Percentiles rank a stretch among this genome's conserved stretches.
Evolutionary conservation across 1,140 invertebrate species (phyloP).

Genomic region (Aphis gossypii): DNA sequence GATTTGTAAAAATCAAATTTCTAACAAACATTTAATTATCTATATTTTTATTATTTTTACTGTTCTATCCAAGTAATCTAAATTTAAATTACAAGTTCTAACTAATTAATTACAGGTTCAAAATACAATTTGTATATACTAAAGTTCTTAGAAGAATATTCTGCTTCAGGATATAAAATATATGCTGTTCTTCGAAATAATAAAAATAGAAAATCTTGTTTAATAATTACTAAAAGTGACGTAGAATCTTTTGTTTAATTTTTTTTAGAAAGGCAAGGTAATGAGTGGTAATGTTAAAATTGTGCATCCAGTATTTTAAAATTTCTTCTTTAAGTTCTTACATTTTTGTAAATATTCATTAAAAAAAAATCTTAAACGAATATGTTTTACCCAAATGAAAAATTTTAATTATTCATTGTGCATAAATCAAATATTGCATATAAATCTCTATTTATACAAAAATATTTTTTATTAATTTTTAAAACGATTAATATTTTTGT

Average conservation of each 20-base stretch:
- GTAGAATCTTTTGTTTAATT: background rate
- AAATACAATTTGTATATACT: background rate
- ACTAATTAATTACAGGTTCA: too few species aligned
- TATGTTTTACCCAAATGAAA: background rate
- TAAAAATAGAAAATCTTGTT: background rate
- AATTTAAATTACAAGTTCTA: background rate
- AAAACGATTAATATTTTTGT: too few species aligned
- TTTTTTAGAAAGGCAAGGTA: background rate
- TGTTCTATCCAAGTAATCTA: background rate
- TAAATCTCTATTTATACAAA: background rate
- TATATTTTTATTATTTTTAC: too few species aligned
- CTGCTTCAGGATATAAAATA: background rate
- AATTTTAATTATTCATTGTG: background rate
- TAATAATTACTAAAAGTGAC: too few species aligned
- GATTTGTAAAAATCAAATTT: too few species aligned
- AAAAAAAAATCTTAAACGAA: background rate
- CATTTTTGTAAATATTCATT: background rate
- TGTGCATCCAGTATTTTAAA: background rate
- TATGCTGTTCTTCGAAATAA: background rate
- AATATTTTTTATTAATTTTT: too few species aligned
- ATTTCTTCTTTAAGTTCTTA: background rate
- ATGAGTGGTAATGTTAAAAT: background rate
- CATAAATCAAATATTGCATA: background rate
- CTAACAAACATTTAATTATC: too few species aligned
- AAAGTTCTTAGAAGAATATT: background rate